phyloP scores from a whole-genome alignment of 1,140 invertebrate species.

The Papilio polyxenes region DNA sequence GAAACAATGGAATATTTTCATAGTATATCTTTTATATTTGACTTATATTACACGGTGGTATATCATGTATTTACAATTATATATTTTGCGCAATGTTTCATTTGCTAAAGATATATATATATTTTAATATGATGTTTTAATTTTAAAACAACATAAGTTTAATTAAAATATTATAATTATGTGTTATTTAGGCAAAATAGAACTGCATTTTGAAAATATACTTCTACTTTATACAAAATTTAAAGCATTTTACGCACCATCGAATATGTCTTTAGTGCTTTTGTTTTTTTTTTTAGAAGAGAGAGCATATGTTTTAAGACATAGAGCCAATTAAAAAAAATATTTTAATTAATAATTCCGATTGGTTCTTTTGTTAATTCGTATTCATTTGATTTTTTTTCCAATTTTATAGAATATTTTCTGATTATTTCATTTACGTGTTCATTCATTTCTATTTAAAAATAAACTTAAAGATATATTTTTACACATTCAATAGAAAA shows the following conservation, averaged over 20 bases:
- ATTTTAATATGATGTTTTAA: neutral
- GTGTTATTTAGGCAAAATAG: constrained; percentile 27
- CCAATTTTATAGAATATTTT: neutral
- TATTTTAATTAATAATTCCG: neutral
- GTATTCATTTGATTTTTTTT: neutral
- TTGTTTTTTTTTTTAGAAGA: constrained; percentile 18
- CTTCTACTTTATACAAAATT: constrained; percentile 43
- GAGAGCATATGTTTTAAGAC: constrained; percentile 31
- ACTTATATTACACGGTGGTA: constrained; percentile 35
- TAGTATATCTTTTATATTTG: neutral
- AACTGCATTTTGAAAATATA: constrained; percentile 27
- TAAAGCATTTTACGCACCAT: constrained; percentile 61
- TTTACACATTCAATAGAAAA: constrained; percentile 22
- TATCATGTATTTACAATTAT: constrained; percentile 26
- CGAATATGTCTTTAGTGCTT: constrained; percentile 45
- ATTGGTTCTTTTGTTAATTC: neutral
- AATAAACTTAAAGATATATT: neutral
- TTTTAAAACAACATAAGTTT: neutral
- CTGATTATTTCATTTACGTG: neutral
- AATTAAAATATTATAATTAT: constrained; percentile 17
- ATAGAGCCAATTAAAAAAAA: neutral
- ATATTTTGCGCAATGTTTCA: constrained; percentile 4
- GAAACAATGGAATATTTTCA: neutral
- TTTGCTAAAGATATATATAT: neutral
- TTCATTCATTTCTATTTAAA: neutral